Percentiles rank a stretch among this genome's conserved stretches.
phyloP scores from a whole-genome alignment of 2,888 invertebrate genomes.

The Orthosia gracilis region DNA sequence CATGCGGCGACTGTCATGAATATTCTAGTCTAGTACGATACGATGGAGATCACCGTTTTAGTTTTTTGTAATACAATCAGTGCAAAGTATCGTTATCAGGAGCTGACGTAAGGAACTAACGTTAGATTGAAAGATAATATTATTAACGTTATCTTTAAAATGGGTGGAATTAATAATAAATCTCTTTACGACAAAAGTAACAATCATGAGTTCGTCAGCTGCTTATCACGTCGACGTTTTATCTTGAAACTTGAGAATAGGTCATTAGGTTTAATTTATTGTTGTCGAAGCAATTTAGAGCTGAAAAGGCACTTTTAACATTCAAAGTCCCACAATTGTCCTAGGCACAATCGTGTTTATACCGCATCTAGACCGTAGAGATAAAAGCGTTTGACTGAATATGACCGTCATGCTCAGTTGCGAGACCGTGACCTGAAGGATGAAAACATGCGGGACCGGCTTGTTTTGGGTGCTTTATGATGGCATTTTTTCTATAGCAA shows the following conservation, averaged over 20 bases:
- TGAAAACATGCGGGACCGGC: conserved; percentile 28
- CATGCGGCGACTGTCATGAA: conserved; percentile 68
- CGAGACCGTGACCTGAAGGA: conserved; percentile 42
- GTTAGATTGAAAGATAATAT: conserved; percentile 30
- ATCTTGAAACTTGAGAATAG: conserved; percentile 34
- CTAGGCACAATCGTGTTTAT: conserved; percentile 29
- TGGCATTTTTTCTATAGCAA: conserved; percentile 4
- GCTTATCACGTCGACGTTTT: conserved; percentile 29
- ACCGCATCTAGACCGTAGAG: conserved; percentile 51
- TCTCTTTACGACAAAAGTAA: conserved; percentile 12
- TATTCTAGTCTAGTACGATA: conserved; percentile 66
- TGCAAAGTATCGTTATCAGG: conserved; percentile 25
- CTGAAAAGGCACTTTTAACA: conserved; percentile 11
- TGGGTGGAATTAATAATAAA: not conserved
- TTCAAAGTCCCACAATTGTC: conserved; percentile 26
- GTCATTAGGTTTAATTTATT: conserved; percentile 26
- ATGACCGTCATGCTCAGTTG: conserved; percentile 50
- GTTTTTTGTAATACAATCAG: conserved; percentile 50
- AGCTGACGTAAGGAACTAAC: conserved; percentile 22
- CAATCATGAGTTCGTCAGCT: conserved; percentile 16
- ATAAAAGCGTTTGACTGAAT: conserved; percentile 54
- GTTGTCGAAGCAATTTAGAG: conserved; percentile 20
- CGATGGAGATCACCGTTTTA: conserved; percentile 35
- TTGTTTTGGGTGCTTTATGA: conserved; percentile 22
- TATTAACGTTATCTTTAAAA: conserved; percentile 20